These are phyloP conservation scores for Eulemur rubriventer DNA, from an alignment of 2,797 vertebrate species.

Conservation along the genomic window DNA sequence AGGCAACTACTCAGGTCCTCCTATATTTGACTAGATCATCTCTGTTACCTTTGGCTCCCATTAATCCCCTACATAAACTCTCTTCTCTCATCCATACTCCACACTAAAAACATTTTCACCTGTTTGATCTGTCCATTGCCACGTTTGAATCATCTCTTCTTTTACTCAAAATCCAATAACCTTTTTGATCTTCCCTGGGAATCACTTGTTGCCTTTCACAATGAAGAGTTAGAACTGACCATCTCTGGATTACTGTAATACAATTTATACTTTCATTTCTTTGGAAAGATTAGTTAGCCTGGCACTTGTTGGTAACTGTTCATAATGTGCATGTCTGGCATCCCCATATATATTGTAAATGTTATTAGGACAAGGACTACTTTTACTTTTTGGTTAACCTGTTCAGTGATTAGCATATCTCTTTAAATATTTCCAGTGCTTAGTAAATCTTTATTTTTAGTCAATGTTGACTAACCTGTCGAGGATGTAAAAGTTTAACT, in stretches of 20 bases:
- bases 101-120: not conserved
- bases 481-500: not conserved
- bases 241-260: not conserved
- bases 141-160: not conserved
- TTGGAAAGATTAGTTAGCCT: not conserved
- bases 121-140: not conserved
- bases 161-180: not conserved
- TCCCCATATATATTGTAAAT: not conserved
- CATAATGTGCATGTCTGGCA: not conserved
- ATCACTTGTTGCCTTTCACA: not conserved
- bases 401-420: not conserved
- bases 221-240: not conserved
- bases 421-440: constrained; percentile 17
- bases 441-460: not conserved
- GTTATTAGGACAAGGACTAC: not conserved
- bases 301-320: not conserved
- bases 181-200: not conserved
- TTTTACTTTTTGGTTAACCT: constrained; percentile 10
- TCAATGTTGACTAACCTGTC: not conserved
- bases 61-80: not conserved
- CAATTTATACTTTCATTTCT: not conserved
- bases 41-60: not conserved
- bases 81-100: not conserved
- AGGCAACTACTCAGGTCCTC: not conserved
- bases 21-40: not conserved